Conservation (phyloP, 2,888 invertebrate species). For the Spisula solida region DNA sequence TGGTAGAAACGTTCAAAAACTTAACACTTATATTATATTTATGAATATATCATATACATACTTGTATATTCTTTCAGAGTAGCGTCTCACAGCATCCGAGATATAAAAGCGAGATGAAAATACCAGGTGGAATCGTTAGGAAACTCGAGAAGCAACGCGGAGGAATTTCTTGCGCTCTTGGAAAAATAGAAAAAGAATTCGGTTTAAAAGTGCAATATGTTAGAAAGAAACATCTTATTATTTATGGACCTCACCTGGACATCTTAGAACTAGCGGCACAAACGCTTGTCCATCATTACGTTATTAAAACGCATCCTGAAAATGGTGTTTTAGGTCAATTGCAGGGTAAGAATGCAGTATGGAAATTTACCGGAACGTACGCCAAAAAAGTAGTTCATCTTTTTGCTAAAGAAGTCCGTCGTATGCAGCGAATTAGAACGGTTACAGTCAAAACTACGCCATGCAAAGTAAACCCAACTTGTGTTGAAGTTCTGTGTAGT, state of each 20-base stretch:
- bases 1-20: not conserved
- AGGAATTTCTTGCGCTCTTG: slow-evolving; percentile 60
- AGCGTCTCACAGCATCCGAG: slow-evolving; percentile 36
- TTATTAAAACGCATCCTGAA: slow-evolving; percentile 53
- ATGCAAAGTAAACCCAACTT: slow-evolving; percentile 53
- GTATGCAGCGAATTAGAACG: slow-evolving; percentile 52
- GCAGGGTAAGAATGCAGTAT: slow-evolving; percentile 66
- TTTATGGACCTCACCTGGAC: slow-evolving; percentile 87
- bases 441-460: slow-evolving; percentile 61
- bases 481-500: slow-evolving; percentile 65
- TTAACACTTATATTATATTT: no score
- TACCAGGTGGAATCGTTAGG: slow-evolving; percentile 57
- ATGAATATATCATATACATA: not conserved
- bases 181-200: slow-evolving; percentile 61
- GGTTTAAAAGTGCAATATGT: slow-evolving; percentile 62
- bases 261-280: slow-evolving; percentile 66
- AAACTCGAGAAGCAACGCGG: slow-evolving; percentile 61
- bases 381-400: slow-evolving; percentile 68
- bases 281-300: slow-evolving; percentile 61
- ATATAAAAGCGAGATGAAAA: slow-evolving; percentile 59
- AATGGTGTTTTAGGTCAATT: slow-evolving; percentile 62
- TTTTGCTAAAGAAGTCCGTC: slow-evolving; percentile 56
- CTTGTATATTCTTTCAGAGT: slow-evolving; percentile 25
- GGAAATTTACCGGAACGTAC: slow-evolving; percentile 66
- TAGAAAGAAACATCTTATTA: slow-evolving; percentile 89